phyloP scores from a whole-genome alignment of 1,140 invertebrate species.

The Doryteuthis pealeii region DNA sequence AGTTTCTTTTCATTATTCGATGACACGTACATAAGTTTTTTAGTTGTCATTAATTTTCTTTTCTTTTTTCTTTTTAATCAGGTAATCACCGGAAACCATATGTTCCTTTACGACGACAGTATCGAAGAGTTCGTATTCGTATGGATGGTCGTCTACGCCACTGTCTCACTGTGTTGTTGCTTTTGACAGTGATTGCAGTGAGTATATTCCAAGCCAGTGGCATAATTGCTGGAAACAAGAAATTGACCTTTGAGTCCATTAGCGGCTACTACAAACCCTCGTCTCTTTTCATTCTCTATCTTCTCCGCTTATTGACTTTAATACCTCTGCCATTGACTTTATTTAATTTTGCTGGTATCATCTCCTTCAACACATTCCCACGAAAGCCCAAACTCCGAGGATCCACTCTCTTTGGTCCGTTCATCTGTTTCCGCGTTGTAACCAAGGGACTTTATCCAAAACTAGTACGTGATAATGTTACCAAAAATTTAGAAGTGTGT shows the following conservation, averaged over 20 bases:
- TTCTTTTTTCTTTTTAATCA: slow-evolving; percentile 3
- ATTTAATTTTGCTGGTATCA: slow-evolving; percentile 82
- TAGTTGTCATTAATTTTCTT: no score
- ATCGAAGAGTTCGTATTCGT: neutral
- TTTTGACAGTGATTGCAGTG: neutral
- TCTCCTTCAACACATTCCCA: slow-evolving; percentile 92
- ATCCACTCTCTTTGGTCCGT: slow-evolving; percentile 87
- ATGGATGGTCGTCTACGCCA: neutral
- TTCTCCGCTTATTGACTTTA: slow-evolving; percentile 20
- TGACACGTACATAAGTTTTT: no score
- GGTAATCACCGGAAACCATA: neutral
- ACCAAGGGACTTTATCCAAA: slow-evolving; percentile 94
- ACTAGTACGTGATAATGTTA: slow-evolving; percentile 84
- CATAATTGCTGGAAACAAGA: neutral
- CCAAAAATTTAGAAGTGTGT: slow-evolving; percentile 86
- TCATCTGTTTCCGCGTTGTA: slow-evolving; percentile 93
- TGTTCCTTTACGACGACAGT: neutral
- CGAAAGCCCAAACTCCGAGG: slow-evolving; percentile 88
- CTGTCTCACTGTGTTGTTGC: neutral
- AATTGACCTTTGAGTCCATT: neutral
- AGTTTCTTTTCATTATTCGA: no score
- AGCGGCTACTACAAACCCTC: neutral
- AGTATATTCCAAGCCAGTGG: slow-evolving; percentile 3
- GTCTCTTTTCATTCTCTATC: slow-evolving; percentile 16
- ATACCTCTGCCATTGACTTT: slow-evolving; percentile 25